These are phyloP conservation scores for Listronotus oregonensis DNA, from an alignment of 1,140 invertebrate species.

Conservation along the genomic window DNA sequence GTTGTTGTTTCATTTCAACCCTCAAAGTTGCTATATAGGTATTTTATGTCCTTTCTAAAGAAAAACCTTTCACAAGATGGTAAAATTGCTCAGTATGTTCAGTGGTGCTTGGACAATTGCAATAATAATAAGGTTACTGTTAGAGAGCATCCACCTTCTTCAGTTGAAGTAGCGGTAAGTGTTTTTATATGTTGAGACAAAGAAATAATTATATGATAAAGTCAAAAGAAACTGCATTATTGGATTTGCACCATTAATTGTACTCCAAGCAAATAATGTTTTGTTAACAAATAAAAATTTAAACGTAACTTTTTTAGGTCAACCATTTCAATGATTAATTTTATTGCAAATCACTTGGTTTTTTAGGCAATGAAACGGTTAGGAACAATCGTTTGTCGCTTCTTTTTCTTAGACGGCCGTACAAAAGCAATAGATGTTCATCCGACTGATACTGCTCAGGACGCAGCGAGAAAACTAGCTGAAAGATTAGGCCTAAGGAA, in stretches of 20 bases:
- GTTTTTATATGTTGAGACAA: slow-evolving; percentile 9
- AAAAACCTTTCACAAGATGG: slow-evolving; percentile 74
- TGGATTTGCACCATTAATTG: too few species aligned
- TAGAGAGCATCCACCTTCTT: slow-evolving; percentile 84
- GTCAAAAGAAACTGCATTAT: too few species aligned
- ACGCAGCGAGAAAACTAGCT: slow-evolving; percentile 85
- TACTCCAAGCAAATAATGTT: too few species aligned
- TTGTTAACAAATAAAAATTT: too few species aligned
- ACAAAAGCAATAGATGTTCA: slow-evolving; percentile 95
- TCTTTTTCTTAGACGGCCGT: slow-evolving; percentile 93
- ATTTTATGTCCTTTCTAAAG: slow-evolving; percentile 78
- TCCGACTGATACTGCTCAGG: slow-evolving; percentile 90
- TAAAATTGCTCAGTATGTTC: slow-evolving; percentile 82
- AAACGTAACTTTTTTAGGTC: too few species aligned
- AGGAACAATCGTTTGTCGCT: slow-evolving; percentile 90
- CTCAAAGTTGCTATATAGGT: slow-evolving; percentile 81
- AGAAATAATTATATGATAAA: too few species aligned
- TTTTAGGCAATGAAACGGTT: slow-evolving; percentile 83
- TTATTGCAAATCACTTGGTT: background rate
- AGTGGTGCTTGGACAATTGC: slow-evolving; percentile 93
- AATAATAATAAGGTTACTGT: slow-evolving; percentile 83
- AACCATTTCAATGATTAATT: too few species aligned
- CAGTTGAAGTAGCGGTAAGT: slow-evolving; percentile 89
- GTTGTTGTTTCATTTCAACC: slow-evolving; percentile 91
- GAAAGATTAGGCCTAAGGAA: slow-evolving; percentile 84